Evolutionary conservation across 2,888 invertebrate species (phyloP).

Genomic region (Cryptops parisi): DNA sequence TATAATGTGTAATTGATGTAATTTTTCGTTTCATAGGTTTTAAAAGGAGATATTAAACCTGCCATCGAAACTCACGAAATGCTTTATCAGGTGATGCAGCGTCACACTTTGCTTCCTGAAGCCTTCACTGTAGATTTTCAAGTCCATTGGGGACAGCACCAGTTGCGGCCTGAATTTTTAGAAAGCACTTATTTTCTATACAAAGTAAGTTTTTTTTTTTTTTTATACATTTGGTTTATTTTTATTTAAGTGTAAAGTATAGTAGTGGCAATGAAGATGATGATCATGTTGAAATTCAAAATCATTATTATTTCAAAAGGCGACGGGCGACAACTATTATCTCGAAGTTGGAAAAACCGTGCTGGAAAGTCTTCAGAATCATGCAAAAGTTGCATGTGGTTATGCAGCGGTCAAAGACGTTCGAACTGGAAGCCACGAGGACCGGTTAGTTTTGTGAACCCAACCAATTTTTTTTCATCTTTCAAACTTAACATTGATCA

Average conservation of each 20-base stretch:
- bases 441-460: slow-evolving; percentile 36
- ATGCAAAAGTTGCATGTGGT: slow-evolving; percentile 87
- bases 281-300: neutral
- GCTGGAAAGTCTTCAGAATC: slow-evolving; percentile 71
- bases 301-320: slow-evolving; percentile 34
- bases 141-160: slow-evolving; percentile 98
- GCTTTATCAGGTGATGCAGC: slow-evolving; percentile 94
- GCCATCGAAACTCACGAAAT: slow-evolving; percentile 99
- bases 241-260: neutral
- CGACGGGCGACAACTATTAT: slow-evolving; percentile 92
- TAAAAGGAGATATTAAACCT: slow-evolving; percentile 82
- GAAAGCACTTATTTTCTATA: slow-evolving; percentile 97
- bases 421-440: slow-evolving; percentile 75
- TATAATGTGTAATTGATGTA: no score
- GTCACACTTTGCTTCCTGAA: slow-evolving; percentile 95
- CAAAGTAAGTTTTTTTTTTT: slow-evolving; percentile 32
- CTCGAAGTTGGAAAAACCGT: slow-evolving; percentile 80
- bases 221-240: neutral
- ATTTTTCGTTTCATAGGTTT: no score
- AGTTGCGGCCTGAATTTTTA: slow-evolving; percentile 88
- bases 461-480: neutral
- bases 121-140: slow-evolving; percentile 97
- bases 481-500: neutral
- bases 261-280: neutral
- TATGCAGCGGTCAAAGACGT: slow-evolving; percentile 97